A percentile compares a stretch with the other conserved stretches of the same genome.
These are phyloP conservation scores for Meghimatium bilineatum DNA, from an alignment of 2,888 invertebrate genomes.

Conservation along the genomic window DNA sequence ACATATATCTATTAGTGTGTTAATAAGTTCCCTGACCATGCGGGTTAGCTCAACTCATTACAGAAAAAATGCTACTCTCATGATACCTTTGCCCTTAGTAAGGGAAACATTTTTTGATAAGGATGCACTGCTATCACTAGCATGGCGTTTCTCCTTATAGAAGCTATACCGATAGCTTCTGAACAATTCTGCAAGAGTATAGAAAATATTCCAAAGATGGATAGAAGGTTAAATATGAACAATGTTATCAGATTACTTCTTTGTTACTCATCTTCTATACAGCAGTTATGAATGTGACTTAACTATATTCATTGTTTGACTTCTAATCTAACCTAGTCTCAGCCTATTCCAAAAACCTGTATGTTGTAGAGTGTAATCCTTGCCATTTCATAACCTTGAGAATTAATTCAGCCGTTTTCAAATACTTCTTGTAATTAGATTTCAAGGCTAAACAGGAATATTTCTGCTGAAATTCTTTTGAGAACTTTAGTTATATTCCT, in stretches of 20 bases:
- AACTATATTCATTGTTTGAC: too few relatives aligned
- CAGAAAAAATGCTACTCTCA: background rate
- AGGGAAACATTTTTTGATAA: slow-evolving; percentile 47
- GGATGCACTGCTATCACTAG: slow-evolving; percentile 67
- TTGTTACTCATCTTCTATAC: background rate
- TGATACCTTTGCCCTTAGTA: slow-evolving; percentile 41
- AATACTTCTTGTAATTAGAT: too few relatives aligned
- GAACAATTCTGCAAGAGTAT: slow-evolving; percentile 47
- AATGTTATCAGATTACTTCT: background rate
- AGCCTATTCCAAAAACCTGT: too few relatives aligned
- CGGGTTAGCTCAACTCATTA: slow-evolving; percentile 9
- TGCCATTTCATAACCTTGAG: too few relatives aligned
- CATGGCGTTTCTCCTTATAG: slow-evolving; percentile 71
- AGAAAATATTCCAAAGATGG: background rate
- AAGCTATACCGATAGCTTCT: slow-evolving; percentile 57
- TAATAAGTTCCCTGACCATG: slow-evolving; percentile 7
- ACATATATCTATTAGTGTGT: background rate
- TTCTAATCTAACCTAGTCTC: too few relatives aligned
- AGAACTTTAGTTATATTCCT: too few relatives aligned
- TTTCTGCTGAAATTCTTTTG: too few relatives aligned
- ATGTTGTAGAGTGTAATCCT: too few relatives aligned
- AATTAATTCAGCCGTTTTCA: too few relatives aligned
- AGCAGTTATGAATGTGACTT: too few relatives aligned
- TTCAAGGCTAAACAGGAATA: too few relatives aligned
- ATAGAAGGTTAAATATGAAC: background rate